phyloP scores from a whole-genome alignment of 2,888 invertebrate genomes.

The Acronicta alni region DNA sequence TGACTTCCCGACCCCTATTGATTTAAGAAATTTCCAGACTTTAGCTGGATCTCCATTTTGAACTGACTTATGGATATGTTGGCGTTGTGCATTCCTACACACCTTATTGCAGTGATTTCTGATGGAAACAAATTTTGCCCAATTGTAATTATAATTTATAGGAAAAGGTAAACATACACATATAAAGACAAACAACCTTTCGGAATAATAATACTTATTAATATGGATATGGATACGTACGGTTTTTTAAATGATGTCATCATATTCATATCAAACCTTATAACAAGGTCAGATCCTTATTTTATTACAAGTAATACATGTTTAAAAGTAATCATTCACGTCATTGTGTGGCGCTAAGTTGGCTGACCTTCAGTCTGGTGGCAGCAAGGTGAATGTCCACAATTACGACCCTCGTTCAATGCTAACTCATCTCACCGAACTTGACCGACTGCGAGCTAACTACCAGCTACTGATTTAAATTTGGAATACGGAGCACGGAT shows the following conservation, averaged over 20 bases:
- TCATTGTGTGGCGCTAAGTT: constrained; percentile 39
- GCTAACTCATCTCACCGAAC: constrained; percentile 41
- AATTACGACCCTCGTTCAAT: constrained; percentile 41
- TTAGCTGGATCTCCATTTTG: too few species aligned
- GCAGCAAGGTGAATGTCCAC: constrained; percentile 50
- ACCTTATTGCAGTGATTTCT: too few species aligned
- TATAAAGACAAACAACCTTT: too few species aligned
- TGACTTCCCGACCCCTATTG: too few species aligned
- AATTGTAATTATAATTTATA: too few species aligned
- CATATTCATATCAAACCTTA: constrained; percentile 33
- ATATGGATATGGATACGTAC: constrained; percentile 14
- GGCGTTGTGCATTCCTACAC: too few species aligned
- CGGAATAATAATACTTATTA: not conserved
- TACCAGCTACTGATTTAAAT: constrained; percentile 32
- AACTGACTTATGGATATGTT: too few species aligned
- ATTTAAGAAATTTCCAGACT: too few species aligned
- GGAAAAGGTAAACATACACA: not conserved
- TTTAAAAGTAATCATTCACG: constrained; percentile 27
- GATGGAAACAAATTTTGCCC: too few species aligned
- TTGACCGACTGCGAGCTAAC: constrained; percentile 50
- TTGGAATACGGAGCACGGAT: constrained; percentile 29
- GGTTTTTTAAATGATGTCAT: constrained; percentile 25
- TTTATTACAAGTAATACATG: constrained; percentile 35
- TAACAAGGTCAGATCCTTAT: constrained; percentile 42
- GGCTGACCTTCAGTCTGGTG: constrained; percentile 40